These are phyloP conservation scores for Ophion obscuratus DNA, from an alignment of 2,888 invertebrate genomes.

Conservation along the genomic window DNA sequence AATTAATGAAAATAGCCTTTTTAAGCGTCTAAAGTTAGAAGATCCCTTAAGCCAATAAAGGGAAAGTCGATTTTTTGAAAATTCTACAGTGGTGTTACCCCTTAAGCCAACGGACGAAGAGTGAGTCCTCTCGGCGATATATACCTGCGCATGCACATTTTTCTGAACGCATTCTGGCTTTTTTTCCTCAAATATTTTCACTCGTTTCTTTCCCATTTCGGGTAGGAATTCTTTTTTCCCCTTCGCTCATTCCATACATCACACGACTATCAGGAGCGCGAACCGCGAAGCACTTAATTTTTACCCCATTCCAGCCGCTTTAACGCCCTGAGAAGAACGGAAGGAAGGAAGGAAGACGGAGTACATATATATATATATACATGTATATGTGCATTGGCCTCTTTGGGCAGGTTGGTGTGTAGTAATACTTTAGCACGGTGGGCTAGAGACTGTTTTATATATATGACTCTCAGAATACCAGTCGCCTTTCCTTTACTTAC, in stretches of 20 bases:
- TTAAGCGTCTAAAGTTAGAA: too few relatives aligned
- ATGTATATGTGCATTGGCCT: background rate
- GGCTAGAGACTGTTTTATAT: slow-evolving; percentile 14
- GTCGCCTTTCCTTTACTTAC: slow-evolving; percentile 52
- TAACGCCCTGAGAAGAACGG: slow-evolving; percentile 62
- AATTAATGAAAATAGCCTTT: too few relatives aligned
- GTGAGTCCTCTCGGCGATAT: background rate
- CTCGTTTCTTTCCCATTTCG: slow-evolving; percentile 16
- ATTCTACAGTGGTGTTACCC: too few relatives aligned
- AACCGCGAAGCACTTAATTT: slow-evolving; percentile 68
- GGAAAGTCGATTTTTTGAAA: too few relatives aligned
- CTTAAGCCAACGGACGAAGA: too few relatives aligned
- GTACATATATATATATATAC: background rate
- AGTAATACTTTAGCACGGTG: slow-evolving; percentile 35
- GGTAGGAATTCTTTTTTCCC: slow-evolving; percentile 19
- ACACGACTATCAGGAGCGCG: slow-evolving; percentile 37
- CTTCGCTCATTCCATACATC: slow-evolving; percentile 7
- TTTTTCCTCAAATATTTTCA: slow-evolving; percentile 31
- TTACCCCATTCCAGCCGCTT: slow-evolving; percentile 67
- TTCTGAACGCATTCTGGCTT: background rate
- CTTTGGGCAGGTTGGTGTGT: slow-evolving; percentile 9
- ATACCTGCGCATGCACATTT: background rate
- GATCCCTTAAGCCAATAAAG: too few relatives aligned
- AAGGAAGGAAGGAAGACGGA: slow-evolving; percentile 51
- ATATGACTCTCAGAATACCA: slow-evolving; percentile 33